These are phyloP conservation scores for Hexactinellida sp. DNA, from an alignment of 37 sponge, comb jelly and placozoan species.

Conservation along the genomic window DNA sequence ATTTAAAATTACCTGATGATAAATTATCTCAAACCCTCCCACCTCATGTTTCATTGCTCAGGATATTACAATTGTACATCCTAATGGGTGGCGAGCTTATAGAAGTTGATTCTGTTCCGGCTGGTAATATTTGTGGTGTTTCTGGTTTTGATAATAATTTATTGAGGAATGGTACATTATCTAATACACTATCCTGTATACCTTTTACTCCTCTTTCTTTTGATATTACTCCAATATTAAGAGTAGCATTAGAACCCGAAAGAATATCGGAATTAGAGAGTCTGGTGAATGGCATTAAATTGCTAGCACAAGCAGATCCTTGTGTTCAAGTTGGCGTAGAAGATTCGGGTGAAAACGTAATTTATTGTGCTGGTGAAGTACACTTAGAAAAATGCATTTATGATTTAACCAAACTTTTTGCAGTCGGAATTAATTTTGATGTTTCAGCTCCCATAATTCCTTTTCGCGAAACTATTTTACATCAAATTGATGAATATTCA, in stretches of 20 bases:
- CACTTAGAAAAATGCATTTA: slow-evolving; percentile 83
- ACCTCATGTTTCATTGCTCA: slow-evolving; percentile 20
- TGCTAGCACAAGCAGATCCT: slow-evolving; percentile 85
- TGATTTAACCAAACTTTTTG: slow-evolving; percentile 52
- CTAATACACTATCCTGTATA: slow-evolving; percentile 61
- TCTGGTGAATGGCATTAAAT: slow-evolving; percentile 54
- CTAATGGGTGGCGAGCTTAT: slow-evolving; percentile 79
- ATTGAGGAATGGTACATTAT: slow-evolving; percentile 69
- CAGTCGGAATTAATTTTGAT: slow-evolving; percentile 45
- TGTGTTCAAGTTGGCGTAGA: slow-evolving; percentile 63
- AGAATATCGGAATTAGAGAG: slow-evolving; percentile 50
- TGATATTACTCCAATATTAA: slow-evolving; percentile 65
- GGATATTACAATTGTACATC: slow-evolving; percentile 47
- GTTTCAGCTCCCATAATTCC: slow-evolving; percentile 86
- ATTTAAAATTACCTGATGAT: slow-evolving; percentile 14
- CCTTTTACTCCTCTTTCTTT: slow-evolving; percentile 64
- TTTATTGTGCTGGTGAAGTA: slow-evolving; percentile 84
- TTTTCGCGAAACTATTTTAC: slow-evolving; percentile 80
- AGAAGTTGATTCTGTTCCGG: slow-evolving; percentile 51
- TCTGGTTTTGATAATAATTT: slow-evolving; percentile 65
- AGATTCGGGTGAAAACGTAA: slow-evolving; percentile 78
- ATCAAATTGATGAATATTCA: slow-evolving; percentile 63
- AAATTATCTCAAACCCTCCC: not conserved
- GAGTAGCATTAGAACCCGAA: slow-evolving; percentile 79
- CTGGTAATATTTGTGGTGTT: slow-evolving; percentile 81